These are phyloP conservation scores for Hipposideros armiger DNA, from an alignment of 2,113 vertebrate species.

Conservation along the genomic window DNA sequence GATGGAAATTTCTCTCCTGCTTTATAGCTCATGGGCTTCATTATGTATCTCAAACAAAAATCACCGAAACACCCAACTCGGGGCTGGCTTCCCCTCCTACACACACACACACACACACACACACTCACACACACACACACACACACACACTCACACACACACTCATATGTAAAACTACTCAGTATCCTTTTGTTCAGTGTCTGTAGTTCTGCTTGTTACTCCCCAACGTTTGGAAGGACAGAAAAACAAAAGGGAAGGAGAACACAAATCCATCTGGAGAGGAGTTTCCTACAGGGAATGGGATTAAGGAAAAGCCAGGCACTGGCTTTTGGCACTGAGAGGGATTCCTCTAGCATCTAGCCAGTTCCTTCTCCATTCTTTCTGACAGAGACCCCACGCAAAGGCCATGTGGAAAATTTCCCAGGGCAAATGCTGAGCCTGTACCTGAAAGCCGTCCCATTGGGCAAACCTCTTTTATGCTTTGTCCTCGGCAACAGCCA, in stretches of 20 bases:
- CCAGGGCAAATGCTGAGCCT: background rate
- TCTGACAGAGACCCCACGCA: background rate
- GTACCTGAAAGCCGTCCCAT: background rate
- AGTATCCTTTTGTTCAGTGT: background rate
- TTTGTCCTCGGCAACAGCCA: background rate
- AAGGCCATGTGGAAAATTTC: slow-evolving; percentile 13
- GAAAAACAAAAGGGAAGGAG: background rate
- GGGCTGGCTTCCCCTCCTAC: background rate
- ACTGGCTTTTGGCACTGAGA: background rate
- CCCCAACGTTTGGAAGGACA: background rate
- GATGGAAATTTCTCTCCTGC: slow-evolving; percentile 71
- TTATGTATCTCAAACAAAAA: slow-evolving; percentile 16
- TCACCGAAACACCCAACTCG: background rate
- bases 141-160: too few relatives aligned
- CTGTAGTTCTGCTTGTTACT: background rate
- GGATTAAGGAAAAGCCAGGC: background rate
- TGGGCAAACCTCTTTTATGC: background rate
- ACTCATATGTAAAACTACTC: background rate
- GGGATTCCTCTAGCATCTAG: background rate
- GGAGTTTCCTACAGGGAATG: slow-evolving; percentile 55
- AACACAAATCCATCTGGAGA: slow-evolving; percentile 33
- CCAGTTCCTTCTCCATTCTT: background rate
- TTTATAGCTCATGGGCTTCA: slow-evolving; percentile 71
- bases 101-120: too few relatives aligned
- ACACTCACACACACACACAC: too few relatives aligned